phyloP scores from a whole-genome alignment of 2,888 invertebrate genomes.

The Elgonia sp. region DNA sequence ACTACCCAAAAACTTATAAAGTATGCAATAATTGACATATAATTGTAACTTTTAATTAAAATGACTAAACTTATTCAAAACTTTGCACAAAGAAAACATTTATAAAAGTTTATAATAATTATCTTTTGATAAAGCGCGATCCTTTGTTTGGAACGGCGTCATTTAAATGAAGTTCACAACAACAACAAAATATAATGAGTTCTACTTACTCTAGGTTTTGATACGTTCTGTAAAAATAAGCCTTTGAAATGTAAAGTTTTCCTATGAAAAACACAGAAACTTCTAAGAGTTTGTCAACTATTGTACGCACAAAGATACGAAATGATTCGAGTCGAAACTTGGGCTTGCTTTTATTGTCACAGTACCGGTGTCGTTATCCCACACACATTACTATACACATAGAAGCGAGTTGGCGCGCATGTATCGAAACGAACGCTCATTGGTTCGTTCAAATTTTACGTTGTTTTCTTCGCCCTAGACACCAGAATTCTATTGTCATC shows the following conservation, averaged over 20 bases:
- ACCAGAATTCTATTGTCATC: slow-evolving; percentile 16
- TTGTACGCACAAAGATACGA: slow-evolving; percentile 56
- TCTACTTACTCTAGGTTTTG: slow-evolving; percentile 62
- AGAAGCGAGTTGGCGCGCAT: slow-evolving; percentile 51
- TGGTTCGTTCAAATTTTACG: slow-evolving; percentile 67
- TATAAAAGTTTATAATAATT: slow-evolving; percentile 2
- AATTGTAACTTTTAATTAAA: no score
- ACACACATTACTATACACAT: slow-evolving; percentile 48
- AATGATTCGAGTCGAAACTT: slow-evolving; percentile 68
- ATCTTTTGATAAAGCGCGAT: slow-evolving; percentile 62
- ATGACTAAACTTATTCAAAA: not conserved
- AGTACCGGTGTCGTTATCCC: slow-evolving; percentile 73
- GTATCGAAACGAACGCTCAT: slow-evolving; percentile 49
- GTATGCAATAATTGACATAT: no score
- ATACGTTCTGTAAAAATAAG: slow-evolving; percentile 2
- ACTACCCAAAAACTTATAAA: no score
- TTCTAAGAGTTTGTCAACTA: slow-evolving; percentile 32
- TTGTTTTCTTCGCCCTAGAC: slow-evolving; percentile 29
- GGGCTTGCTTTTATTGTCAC: slow-evolving; percentile 71
- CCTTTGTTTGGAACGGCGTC: slow-evolving; percentile 70
- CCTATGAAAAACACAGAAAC: slow-evolving; percentile 7
- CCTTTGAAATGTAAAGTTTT: not conserved
- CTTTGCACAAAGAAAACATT: slow-evolving; percentile 1
- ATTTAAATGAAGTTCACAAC: slow-evolving; percentile 53
- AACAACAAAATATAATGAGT: slow-evolving; percentile 33